Evolutionary conservation across 2,888 invertebrate genomes (phyloP).

Genomic region (Torymus tubicola): DNA sequence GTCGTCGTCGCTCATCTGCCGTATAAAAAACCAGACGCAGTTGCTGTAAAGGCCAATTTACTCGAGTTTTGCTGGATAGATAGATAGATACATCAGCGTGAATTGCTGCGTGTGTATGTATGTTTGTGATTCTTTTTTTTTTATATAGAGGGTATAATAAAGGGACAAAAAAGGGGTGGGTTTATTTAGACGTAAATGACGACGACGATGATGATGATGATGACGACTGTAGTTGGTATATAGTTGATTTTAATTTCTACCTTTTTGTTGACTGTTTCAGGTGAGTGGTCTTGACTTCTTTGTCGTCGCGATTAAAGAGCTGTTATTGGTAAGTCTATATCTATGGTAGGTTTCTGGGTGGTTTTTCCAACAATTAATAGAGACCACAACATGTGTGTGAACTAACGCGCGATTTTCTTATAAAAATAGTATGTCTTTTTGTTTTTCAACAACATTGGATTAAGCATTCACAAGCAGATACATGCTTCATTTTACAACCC

Average conservation of each 20-base stretch:
- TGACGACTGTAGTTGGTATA: too few relatives aligned
- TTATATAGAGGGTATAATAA: background rate
- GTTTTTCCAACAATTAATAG: too few relatives aligned
- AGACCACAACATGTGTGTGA: too few relatives aligned
- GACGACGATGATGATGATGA: too few relatives aligned
- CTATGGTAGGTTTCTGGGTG: too few relatives aligned
- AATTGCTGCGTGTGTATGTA: background rate
- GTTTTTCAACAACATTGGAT: too few relatives aligned
- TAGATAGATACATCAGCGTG: slow-evolving; percentile 39
- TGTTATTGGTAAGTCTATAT: background rate
- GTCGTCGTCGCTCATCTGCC: slow-evolving; percentile 45
- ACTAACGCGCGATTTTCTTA: too few relatives aligned
- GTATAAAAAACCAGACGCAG: slow-evolving; percentile 15
- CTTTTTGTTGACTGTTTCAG: slow-evolving; percentile 36
- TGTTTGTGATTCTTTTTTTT: too few relatives aligned
- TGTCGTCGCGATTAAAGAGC: too few relatives aligned
- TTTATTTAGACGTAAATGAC: background rate
- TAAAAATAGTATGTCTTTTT: too few relatives aligned
- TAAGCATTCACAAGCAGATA: too few relatives aligned
- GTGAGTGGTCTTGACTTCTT: slow-evolving; percentile 18
- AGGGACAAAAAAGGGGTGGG: background rate
- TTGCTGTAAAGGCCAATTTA: slow-evolving; percentile 39
- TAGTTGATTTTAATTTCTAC: slow-evolving; percentile 6
- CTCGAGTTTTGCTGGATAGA: slow-evolving; percentile 13
- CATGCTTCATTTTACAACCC: too few relatives aligned